These are phyloP conservation scores for Cottus gobio DNA, from an alignment of 2,113 vertebrate species.

Conservation along the genomic window DNA sequence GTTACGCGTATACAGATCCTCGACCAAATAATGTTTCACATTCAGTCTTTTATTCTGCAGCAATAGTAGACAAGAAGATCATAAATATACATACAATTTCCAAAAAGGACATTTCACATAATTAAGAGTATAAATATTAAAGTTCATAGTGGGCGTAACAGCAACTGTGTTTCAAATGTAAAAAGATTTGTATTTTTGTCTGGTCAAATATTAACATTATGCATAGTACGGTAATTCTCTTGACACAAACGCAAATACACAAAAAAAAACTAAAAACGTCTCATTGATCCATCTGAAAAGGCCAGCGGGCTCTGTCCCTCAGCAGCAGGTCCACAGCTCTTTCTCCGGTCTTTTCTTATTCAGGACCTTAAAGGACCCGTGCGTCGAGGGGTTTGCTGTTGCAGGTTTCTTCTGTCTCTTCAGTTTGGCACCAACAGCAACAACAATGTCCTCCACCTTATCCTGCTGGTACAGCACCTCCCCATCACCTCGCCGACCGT, in stretches of 20 bases:
- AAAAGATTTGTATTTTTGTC: neutral
- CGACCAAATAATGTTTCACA: conserved; percentile 1
- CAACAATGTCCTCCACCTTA: conserved; percentile 92
- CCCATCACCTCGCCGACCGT: neutral
- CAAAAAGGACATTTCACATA: neutral
- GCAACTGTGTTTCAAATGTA: neutral
- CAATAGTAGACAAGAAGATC: conserved; percentile 43
- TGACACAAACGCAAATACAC: neutral
- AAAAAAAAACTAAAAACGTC: conserved; percentile 2
- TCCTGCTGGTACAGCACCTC: conserved; percentile 75
- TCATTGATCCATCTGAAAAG: neutral
- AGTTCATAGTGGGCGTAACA: neutral
- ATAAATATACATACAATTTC: conserved; percentile 38
- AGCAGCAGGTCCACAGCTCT: conserved; percentile 89
- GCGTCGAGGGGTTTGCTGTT: conserved; percentile 63
- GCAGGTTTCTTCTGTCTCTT: conserved; percentile 87
- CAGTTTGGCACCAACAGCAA: conserved; percentile 90
- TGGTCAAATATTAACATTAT: neutral
- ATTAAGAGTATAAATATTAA: conserved; percentile 35
- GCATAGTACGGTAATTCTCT: neutral
- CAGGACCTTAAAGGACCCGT: conserved; percentile 79
- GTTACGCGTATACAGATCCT: neutral
- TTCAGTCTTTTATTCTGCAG: conserved; percentile 65
- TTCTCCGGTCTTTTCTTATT: conserved; percentile 71
- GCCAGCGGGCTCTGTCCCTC: conserved; percentile 35